phyloP scores from a whole-genome alignment of 1,140 invertebrate species.

The Leptinotarsa undecemlineata region DNA sequence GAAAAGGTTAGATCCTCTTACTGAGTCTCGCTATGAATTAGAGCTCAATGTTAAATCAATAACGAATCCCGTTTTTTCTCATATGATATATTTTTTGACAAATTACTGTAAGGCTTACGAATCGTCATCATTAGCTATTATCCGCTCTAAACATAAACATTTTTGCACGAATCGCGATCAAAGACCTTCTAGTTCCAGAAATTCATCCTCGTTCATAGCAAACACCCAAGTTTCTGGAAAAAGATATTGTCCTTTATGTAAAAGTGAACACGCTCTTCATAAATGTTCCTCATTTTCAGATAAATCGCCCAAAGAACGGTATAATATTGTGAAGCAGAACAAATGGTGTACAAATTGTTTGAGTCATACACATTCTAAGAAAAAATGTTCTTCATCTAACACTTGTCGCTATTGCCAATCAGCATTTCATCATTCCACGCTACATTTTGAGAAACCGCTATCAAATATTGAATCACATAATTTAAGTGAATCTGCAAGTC shows the following conservation, averaged over 20 bases:
- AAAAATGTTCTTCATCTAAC: neutral
- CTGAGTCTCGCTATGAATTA: neutral
- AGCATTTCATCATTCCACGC: constrained; percentile 8
- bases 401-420: neutral
- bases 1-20: neutral
- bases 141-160: neutral
- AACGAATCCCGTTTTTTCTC: neutral
- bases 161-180: neutral
- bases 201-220: neutral
- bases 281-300: neutral
- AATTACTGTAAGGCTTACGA: constrained; percentile 11
- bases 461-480: neutral
- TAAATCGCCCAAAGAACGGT: constrained; percentile 2
- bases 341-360: constrained; percentile 11
- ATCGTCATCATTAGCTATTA: neutral
- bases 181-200: neutral
- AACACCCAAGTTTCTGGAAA: neutral
- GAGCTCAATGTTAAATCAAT: too few species aligned
- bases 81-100: constrained; percentile 3
- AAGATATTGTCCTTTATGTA: neutral
- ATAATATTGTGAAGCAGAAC: constrained; percentile 9
- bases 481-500: neutral
- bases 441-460: constrained; percentile 16
- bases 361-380: constrained; percentile 12
- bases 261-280: neutral